Evolutionary conservation across 2,797 vertebrate genomes (phyloP).

Genomic region (Pangasius larnaudii): DNA sequence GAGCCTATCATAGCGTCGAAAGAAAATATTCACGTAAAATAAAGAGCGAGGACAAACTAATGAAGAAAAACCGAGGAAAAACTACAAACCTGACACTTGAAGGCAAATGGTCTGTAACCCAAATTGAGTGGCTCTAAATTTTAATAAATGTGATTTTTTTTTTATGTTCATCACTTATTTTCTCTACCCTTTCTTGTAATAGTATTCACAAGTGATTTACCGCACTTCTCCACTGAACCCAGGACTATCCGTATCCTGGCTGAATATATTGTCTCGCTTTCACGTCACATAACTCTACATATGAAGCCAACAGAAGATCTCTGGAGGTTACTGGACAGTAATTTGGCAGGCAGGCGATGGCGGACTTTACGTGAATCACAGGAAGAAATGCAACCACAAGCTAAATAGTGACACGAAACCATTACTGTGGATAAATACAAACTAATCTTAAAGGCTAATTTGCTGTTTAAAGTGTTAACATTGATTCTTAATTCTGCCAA

Average conservation of each 20-base stretch:
- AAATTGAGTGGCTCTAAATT: background rate
- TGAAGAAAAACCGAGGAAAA: background rate
- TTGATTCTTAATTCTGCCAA: background rate
- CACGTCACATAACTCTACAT: background rate
- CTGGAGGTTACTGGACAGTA: background rate
- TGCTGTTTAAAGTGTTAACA: background rate
- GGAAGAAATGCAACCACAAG: background rate
- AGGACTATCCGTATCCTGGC: too few relatives aligned
- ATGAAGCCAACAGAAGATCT: background rate
- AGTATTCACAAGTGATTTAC: background rate
- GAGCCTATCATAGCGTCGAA: background rate
- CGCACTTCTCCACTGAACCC: background rate
- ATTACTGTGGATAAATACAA: background rate
- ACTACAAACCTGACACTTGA: background rate
- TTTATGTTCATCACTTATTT: background rate
- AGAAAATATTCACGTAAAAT: slow-evolving; percentile 3
- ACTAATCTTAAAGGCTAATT: background rate
- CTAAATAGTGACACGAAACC: background rate
- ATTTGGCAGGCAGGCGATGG: background rate
- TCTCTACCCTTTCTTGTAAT: background rate
- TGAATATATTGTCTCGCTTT: background rate
- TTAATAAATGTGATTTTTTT: too few relatives aligned
- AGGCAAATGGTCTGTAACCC: background rate
- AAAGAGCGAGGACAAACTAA: background rate
- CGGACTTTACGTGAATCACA: background rate